These are phyloP conservation scores for Ochropacha duplaris DNA, from an alignment of 2,888 invertebrate genomes.

Conservation along the genomic window DNA sequence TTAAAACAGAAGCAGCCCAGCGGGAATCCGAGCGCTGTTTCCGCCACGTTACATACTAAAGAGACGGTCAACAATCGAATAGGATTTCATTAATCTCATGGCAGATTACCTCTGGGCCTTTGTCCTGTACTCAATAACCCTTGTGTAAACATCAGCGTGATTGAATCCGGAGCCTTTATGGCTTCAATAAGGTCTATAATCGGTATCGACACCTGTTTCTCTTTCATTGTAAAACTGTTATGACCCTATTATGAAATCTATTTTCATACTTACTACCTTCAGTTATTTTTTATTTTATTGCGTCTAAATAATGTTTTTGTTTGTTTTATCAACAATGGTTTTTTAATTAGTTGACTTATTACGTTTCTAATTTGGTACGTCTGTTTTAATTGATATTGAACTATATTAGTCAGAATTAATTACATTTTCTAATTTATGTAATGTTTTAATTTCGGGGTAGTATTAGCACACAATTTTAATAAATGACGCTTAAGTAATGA, in stretches of 20 bases:
- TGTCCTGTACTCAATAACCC: conserved; percentile 11
- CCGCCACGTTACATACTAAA: conserved; percentile 3
- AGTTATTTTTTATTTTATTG: background rate
- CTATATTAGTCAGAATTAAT: background rate
- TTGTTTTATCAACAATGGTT: background rate
- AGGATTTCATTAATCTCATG: conserved; percentile 25
- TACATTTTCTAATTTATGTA: background rate
- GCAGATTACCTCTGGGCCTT: conserved; percentile 14
- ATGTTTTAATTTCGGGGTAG: no score
- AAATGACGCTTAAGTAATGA: no score
- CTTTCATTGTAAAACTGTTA: conserved; percentile 12
- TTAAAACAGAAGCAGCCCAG: background rate
- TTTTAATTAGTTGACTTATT: background rate
- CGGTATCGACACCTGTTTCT: conserved; percentile 17
- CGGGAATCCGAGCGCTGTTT: background rate
- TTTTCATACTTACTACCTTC: no score
- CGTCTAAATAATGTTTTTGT: background rate
- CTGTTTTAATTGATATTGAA: background rate
- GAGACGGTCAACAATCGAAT: conserved; percentile 16
- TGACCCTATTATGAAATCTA: conserved; percentile 12
- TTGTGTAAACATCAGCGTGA: conserved; percentile 15
- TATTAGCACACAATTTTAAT: no score
- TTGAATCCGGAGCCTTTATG: conserved; percentile 21
- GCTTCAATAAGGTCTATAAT: conserved; percentile 13
- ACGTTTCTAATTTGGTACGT: background rate